Conservation (phyloP, 2,797 vertebrate genomes). For the Steatocranus sp. region DNA sequence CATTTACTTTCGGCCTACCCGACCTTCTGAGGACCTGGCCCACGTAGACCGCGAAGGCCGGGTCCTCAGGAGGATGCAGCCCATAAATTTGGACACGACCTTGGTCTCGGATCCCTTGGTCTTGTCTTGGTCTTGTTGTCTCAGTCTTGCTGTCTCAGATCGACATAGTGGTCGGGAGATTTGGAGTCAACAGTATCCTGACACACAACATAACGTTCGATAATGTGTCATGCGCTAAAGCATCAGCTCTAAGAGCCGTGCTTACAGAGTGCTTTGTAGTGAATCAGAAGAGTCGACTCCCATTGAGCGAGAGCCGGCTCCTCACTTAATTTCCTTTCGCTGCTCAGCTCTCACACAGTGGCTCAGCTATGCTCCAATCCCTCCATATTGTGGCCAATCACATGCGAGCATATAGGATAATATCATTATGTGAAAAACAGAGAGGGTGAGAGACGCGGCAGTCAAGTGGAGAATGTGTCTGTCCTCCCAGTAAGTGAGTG, state of each 20-base stretch:
- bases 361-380: background rate
- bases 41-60: no score
- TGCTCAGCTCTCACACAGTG: background rate
- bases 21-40: no score
- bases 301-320: fast-evolving
- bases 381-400: background rate
- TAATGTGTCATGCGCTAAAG: fast-evolving
- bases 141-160: background rate
- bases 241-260: background rate
- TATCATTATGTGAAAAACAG: background rate
- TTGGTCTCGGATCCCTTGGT: background rate
- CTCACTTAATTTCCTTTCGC: background rate
- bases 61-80: no score
- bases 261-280: background rate
- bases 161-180: background rate
- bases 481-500: background rate
- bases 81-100: no score
- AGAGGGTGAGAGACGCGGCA: fast-evolving
- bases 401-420: fast-evolving
- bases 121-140: background rate
- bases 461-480: fast-evolving
- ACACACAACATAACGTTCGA: background rate
- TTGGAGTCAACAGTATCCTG: background rate
- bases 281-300: background rate
- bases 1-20: no score